These are phyloP conservation scores for Danaus plexippus DNA, from an alignment of 1,140 invertebrate genomes.

Conservation along the genomic window DNA sequence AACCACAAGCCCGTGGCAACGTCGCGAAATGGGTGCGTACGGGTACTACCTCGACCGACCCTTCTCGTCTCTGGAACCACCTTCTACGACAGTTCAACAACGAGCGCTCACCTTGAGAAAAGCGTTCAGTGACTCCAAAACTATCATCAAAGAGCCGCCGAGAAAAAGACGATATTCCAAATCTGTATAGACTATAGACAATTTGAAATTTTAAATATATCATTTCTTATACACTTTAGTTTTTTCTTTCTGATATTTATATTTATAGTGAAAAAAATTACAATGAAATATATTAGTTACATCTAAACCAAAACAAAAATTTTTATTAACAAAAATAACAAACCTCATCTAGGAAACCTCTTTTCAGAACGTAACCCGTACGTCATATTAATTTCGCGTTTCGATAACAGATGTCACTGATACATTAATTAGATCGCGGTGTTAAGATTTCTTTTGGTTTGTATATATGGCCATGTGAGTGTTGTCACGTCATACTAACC, in stretches of 20 bases:
- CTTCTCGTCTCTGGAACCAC: constrained; percentile 21
- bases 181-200: constrained; percentile 37
- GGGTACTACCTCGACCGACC: constrained; percentile 61
- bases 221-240: background rate
- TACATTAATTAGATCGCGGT: constrained; percentile 34
- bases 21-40: constrained; percentile 58
- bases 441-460: constrained; percentile 23
- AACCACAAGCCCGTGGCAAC: constrained; percentile 54
- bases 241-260: no score
- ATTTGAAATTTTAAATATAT: background rate
- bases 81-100: constrained; percentile 15
- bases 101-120: constrained; percentile 28
- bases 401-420: constrained; percentile 47
- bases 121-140: constrained; percentile 49
- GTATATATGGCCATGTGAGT: constrained; percentile 32
- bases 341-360: no score
- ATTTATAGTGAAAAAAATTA: no score
- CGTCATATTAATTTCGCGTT: constrained; percentile 7
- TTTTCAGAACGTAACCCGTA: no score
- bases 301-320: no score
- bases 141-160: constrained; percentile 40
- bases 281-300: no score
- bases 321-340: no score
- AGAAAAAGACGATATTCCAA: constrained; percentile 53
- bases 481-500: constrained; percentile 62